Evolutionary conservation across 92 coral and sea anemone genomes (phyloP), one percentile per base, ranked within the genome.

Genomic region (Galaxea fascicularis): DNA sequence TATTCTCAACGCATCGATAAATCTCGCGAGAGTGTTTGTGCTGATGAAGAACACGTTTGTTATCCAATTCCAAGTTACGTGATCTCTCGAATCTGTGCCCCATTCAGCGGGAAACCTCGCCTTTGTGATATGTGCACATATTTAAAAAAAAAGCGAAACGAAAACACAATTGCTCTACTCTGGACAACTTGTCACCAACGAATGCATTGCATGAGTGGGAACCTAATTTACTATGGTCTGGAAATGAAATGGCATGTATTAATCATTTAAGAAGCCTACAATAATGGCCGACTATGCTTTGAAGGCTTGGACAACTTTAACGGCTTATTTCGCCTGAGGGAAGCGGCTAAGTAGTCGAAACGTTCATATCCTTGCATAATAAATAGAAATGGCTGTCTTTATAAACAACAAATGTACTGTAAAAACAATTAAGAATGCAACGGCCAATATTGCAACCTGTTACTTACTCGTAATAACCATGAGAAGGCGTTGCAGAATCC

Each of bases 71-170:
- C 22, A 30, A 13, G 45, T 82, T 82, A 69, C 86, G 86, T 82
- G 86, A 82, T 80, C 41, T 80, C n/a, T 29, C 54, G 31, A 59
- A 31, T 39, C 78, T 28, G 30, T 4, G 68, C 21, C n/a, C n/a
- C 35, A 28, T 82, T 70, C 86, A 82, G 86, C 86, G 78, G 86
- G 86, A 82, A 21, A 51, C 86, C 86, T 3, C 35, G 45, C 70
- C 29, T 82, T 82, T 82, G 86, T 53, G 56, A 39, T 17, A 4
- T 4, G 54, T 18, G 57, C 56, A 28, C 86, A 71, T 53, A 74
- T 58, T 70, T 82, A 54, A 41, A 10, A 16, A n/a, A n/a, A 58
- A 57, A 71, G 46, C 20, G 28, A 71, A 44, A 45, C 46, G 4
- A 71, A 45, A 71, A 71, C n/a, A 71, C 57, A 71, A 71, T 46